Evolutionary conservation across 2,797 vertebrate genomes (phyloP).

Genomic region (Sebastes oblongus): DNA sequence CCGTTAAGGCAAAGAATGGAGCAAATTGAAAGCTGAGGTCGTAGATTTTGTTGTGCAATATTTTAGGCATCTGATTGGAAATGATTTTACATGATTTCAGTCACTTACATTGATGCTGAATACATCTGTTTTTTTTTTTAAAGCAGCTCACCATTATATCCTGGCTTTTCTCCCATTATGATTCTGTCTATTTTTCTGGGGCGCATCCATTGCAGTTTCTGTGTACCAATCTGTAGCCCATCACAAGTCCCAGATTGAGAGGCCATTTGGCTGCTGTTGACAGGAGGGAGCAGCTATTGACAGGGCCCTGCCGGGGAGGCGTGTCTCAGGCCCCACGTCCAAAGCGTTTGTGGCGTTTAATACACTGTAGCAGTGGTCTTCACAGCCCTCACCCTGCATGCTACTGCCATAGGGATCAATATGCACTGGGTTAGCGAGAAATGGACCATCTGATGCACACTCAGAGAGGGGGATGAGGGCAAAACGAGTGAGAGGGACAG

Average conservation of each 20-base stretch:
- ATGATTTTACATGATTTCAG: conserved; percentile 50
- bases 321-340: conserved; percentile 79
- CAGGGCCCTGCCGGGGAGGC: conserved; percentile 80
- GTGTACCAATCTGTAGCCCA: conserved; percentile 62
- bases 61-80: conserved; percentile 51
- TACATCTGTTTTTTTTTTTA: conserved; percentile 5
- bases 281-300: conserved; percentile 84
- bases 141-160: conserved; percentile 29
- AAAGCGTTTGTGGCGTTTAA: conserved; percentile 86
- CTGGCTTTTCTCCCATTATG: conserved; percentile 3
- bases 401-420: conserved; percentile 81
- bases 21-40: conserved; percentile 61
- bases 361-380: conserved; percentile 83
- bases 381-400: conserved; percentile 73
- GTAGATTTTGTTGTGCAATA: conserved; percentile 56
- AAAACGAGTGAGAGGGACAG: conserved; percentile 43
- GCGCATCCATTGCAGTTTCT: conserved; percentile 47
- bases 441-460: conserved; percentile 81
- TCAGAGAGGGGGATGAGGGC: conserved; percentile 65
- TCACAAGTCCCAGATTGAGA: conserved; percentile 79
- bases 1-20: conserved; percentile 63
- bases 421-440: conserved; percentile 81
- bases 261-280: conserved; percentile 84
- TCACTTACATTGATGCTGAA: conserved; percentile 34
- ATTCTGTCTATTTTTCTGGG: conserved; percentile 40